A percentile compares a stretch with the other conserved stretches of the same genome.
These are phyloP conservation scores for Epizoanthus rinbou DNA, from an alignment of 92 coral and sea anemone species.

Conservation along the genomic window DNA sequence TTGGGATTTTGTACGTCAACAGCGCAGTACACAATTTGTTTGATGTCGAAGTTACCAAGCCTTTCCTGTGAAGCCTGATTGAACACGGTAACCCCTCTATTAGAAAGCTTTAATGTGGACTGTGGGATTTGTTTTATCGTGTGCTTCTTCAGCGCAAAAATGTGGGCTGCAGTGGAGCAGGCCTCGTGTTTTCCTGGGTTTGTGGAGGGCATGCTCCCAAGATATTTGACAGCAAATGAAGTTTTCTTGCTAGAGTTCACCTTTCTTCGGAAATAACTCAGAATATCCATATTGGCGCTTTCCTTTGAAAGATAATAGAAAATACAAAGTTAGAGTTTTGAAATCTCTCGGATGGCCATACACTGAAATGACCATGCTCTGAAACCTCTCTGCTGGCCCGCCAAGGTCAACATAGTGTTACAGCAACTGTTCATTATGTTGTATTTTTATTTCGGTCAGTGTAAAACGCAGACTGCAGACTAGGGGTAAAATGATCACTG, in stretches of 20 bases:
- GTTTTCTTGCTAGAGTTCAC: neutral
- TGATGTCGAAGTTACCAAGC: neutral
- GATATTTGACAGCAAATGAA: neutral
- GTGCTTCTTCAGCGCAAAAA: neutral
- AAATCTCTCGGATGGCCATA: too few species aligned
- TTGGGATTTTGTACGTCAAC: constrained; percentile 10
- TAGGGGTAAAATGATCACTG: too few species aligned
- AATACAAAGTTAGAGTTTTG: too few species aligned
- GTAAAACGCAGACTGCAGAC: too few species aligned
- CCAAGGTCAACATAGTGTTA: too few species aligned
- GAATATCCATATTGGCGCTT: too few species aligned
- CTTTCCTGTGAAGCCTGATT: neutral
- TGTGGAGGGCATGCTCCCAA: neutral
- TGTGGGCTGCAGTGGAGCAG: neutral
- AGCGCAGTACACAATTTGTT: constrained; percentile 9
- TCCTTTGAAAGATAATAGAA: too few species aligned
- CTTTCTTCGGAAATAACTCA: neutral
- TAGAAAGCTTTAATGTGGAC: neutral
- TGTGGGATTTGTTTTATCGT: neutral
- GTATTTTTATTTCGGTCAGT: too few species aligned
- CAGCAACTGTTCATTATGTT: too few species aligned
- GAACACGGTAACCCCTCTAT: neutral
- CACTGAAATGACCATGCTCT: too few species aligned
- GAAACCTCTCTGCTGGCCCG: too few species aligned
- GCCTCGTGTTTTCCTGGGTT: neutral